These are phyloP conservation scores for Pedetes capensis DNA, from an alignment of 2,113 vertebrate genomes.

Conservation along the genomic window DNA sequence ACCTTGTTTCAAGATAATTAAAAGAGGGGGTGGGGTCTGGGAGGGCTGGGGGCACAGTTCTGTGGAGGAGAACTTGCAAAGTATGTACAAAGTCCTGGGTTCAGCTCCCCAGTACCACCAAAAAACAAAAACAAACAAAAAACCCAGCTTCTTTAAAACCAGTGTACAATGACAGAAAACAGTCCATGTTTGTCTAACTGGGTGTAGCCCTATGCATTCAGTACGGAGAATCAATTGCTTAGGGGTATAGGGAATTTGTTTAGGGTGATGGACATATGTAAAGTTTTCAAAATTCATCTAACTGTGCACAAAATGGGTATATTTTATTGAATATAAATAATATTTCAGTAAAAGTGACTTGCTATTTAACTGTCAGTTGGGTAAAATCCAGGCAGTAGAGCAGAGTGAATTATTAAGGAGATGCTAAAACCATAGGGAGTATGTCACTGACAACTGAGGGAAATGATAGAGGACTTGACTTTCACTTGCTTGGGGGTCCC, in stretches of 20 bases:
- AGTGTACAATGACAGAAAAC: not conserved
- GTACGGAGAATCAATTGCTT: not conserved
- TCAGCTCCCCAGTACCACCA: too few species aligned
- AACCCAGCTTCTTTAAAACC: not conserved
- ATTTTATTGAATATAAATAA: constrained; percentile 33
- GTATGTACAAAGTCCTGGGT: too few species aligned
- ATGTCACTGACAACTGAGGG: not conserved
- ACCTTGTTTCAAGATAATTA: too few species aligned
- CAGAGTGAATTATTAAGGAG: not conserved
- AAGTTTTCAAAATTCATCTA: constrained; percentile 15
- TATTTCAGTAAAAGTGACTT: not conserved
- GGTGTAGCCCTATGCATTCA: not conserved
- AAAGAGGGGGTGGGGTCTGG: too few species aligned
- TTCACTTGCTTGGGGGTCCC: not conserved
- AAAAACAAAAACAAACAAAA: too few species aligned
- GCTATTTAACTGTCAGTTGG: not conserved
- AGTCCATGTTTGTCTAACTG: not conserved
- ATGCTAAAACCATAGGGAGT: not conserved
- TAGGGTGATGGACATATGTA: not conserved
- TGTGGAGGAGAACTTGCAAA: too few species aligned
- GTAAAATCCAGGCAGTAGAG: not conserved
- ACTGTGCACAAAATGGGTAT: not conserved
- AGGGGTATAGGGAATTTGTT: not conserved
- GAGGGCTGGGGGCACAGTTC: too few species aligned
- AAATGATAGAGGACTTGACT: not conserved